phyloP scores from a whole-genome alignment of 2,113 vertebrate genomes.

The Lynx canadensis region DNA sequence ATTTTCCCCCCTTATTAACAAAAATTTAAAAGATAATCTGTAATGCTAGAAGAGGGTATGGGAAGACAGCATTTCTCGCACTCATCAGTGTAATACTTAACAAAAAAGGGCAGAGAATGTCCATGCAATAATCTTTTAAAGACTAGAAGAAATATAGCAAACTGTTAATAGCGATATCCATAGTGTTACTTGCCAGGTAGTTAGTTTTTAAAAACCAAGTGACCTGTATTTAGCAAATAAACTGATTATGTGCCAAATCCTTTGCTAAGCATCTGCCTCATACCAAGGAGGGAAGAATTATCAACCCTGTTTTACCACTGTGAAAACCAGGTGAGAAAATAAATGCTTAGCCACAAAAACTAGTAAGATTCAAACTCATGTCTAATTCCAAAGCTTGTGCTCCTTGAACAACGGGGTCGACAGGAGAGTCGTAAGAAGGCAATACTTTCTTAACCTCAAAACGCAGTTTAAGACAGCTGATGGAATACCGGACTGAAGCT shows the following conservation, averaged over 20 bases:
- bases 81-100: neutral
- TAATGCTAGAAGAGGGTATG: neutral
- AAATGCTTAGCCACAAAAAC: constrained; percentile 19
- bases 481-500: neutral
- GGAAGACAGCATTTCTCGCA: neutral
- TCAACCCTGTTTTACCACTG: neutral
- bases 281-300: neutral
- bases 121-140: constrained; percentile 1
- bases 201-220: neutral
- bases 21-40: constrained; percentile 21
- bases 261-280: constrained; percentile 19
- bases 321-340: constrained; percentile 1
- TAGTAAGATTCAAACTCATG: neutral
- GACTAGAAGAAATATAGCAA: neutral
- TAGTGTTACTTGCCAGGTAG: neutral
- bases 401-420: neutral
- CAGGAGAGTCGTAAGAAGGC: neutral
- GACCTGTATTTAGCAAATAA: constrained; percentile 44
- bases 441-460: constrained; percentile 11
- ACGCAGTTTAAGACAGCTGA: neutral
- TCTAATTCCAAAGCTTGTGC: constrained; percentile 22
- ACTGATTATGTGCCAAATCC: neutral
- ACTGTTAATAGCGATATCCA: neutral
- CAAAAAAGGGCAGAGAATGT: neutral
- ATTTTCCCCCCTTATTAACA: neutral